Evolutionary conservation across 1,140 invertebrate genomes (phyloP).

Genomic region (Grapholita molesta): DNA sequence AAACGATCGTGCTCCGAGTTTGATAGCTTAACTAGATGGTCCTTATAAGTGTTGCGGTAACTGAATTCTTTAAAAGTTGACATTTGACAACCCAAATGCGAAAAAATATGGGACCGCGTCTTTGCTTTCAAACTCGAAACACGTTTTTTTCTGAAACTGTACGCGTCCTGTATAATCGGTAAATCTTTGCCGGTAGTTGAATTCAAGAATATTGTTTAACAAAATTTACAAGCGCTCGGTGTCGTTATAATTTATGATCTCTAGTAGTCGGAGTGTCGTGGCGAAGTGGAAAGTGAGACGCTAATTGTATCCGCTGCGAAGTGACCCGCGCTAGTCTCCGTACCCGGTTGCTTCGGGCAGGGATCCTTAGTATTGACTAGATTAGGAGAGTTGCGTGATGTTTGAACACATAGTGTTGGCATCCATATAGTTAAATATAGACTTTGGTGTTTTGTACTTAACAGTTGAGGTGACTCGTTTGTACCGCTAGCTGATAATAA

Average conservation of each 20-base stretch:
- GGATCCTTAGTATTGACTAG: constrained; percentile 51
- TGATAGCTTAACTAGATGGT: too few species aligned
- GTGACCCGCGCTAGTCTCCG: constrained; percentile 51
- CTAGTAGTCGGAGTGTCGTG: constrained; percentile 14
- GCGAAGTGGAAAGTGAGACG: background rate
- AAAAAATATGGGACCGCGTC: too few species aligned
- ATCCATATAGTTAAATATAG: constrained; percentile 41
- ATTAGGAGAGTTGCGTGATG: constrained; percentile 35
- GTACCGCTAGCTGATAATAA: constrained; percentile 66
- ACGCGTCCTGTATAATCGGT: too few species aligned
- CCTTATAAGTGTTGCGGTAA: too few species aligned
- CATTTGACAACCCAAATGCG: too few species aligned
- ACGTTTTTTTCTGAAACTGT: too few species aligned
- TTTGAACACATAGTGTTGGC: constrained; percentile 62
- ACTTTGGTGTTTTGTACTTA: constrained; percentile 61
- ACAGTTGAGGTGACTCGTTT: constrained; percentile 52
- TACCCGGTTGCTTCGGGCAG: constrained; percentile 57
- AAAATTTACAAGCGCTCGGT: background rate
- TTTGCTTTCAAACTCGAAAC: too few species aligned
- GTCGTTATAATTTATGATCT: constrained; percentile 4
- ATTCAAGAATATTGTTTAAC: background rate
- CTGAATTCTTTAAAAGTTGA: too few species aligned
- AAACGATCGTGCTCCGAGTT: too few species aligned
- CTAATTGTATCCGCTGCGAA: constrained; percentile 21
- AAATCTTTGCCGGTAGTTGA: background rate